Conservation (phyloP, 2,797 vertebrate genomes). For the Notamacropus eugenii region DNA sequence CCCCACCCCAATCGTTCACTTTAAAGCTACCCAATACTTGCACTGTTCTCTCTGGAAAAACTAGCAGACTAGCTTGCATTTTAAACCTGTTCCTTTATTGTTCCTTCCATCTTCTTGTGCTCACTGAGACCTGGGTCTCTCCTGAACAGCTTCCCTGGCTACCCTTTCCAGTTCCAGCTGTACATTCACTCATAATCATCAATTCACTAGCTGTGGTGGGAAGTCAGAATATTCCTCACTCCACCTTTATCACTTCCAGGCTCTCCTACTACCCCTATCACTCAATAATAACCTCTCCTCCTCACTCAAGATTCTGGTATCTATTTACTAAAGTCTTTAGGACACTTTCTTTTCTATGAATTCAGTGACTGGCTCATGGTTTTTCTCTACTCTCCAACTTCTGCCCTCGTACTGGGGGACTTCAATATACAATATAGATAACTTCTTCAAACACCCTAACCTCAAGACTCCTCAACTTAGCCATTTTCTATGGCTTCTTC, state of each 20-base stretch:
- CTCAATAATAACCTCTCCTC: neutral
- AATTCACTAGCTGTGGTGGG: neutral
- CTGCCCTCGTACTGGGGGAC: neutral
- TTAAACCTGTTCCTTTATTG: neutral
- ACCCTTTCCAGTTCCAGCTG: neutral
- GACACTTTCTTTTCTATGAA: neutral
- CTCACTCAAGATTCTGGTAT: neutral
- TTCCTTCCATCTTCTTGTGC: neutral
- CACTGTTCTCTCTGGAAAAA: neutral
- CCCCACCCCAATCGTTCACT: neutral
- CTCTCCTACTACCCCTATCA: neutral
- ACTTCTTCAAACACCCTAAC: neutral
- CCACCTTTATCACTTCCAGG: neutral
- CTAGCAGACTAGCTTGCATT: neutral
- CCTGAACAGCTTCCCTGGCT: neutral
- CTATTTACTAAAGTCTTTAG: neutral
- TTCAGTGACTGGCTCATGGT: neutral
- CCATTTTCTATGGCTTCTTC: neutral
- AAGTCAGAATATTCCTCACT: neutral
- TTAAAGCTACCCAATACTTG: neutral
- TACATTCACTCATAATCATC: neutral
- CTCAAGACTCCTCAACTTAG: neutral
- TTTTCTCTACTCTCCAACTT: neutral
- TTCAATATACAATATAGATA: neutral
- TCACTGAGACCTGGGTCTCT: neutral